These are phyloP conservation scores for Pipistrellus kuhlii DNA, from an alignment of 2,797 vertebrate genomes.

Conservation along the genomic window DNA sequence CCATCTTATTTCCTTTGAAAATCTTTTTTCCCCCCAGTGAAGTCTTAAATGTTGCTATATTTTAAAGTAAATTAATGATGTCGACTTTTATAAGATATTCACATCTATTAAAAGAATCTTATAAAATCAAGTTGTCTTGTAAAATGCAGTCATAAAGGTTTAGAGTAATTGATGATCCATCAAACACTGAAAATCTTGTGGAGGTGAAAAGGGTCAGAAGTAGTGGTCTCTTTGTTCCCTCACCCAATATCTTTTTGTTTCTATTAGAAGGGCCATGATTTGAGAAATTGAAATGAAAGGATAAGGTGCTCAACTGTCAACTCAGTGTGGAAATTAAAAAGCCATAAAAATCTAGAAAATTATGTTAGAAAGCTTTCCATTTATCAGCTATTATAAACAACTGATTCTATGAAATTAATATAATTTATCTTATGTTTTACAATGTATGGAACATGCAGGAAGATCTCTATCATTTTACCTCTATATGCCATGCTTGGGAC, in stretches of 20 bases:
- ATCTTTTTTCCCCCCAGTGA: not conserved
- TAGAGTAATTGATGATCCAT: not conserved
- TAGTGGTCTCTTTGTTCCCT: not conserved
- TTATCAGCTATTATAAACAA: not conserved
- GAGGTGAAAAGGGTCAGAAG: not conserved
- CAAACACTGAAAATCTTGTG: not conserved
- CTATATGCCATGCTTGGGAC: not conserved
- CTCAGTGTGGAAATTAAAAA: not conserved
- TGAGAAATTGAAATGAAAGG: not conserved
- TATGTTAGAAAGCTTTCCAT: not conserved
- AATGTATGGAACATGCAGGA: not conserved
- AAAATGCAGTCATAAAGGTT: not conserved
- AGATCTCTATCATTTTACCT: not conserved
- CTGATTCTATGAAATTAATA: not conserved
- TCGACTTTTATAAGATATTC: not conserved
- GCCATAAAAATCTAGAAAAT: not conserved
- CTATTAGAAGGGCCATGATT: not conserved
- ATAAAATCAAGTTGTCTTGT: not conserved
- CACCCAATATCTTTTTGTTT: not conserved
- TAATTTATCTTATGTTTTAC: slow-evolving; percentile 13
- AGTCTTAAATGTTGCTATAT: not conserved
- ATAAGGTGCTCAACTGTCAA: not conserved
- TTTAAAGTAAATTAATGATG: not conserved
- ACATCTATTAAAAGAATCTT: not conserved
- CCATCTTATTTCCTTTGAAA: not conserved